Base-by-base conservation (phyloP, 1,140 invertebrate species). In the Stegodyphus mimosarum region DNA sequence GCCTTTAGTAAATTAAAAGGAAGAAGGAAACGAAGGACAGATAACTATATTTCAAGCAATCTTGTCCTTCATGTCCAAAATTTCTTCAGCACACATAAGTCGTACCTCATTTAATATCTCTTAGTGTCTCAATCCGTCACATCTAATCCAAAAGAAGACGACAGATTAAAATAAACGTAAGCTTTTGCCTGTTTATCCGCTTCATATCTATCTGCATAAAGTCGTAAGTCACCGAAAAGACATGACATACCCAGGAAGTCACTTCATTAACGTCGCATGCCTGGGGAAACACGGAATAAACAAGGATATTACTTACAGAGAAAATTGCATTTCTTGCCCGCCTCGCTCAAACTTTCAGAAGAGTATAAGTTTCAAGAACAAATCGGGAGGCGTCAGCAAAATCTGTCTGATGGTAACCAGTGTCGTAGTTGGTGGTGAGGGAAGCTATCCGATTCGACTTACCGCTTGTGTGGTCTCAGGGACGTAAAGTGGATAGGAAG, bases 291-390 rank as follows among this genome's bases (percentile, higher is more conserved):
- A 48, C 72, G 81, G 81, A 18, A 69, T 83, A 75, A 75, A 72
- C 79, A 81, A 70, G 81, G 18, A 50, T 74, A 75, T 83, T 75
- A 75, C 67, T 83, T 83, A 83, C 72, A 18, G 17, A 33, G 48
- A 33, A 60, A 79, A 71, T 79, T 79, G 70, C 55, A 66, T 49
- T 53, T 7, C 17, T 67, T 15, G 13, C 55, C 50, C 6, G 55
- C 75, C 13, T 17, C 13, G 53, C n/a, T 18, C 52, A 6, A 50
- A 50, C 9, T 7, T 50, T n/a, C n/a, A 17, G 53, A 55, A 13
- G 48, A 6, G 64, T 17, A 7, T 17, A 7, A 18, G 64, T 15
- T 67, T 17, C 15, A 6, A 6, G 7, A 17, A n/a, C 15, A 17
- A 67, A 15, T 18, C 0, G 11, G 17, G 17, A 17, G 64, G 64